Conservation (phyloP, 2,113 vertebrate species). For the Psittacus erithacus region DNA sequence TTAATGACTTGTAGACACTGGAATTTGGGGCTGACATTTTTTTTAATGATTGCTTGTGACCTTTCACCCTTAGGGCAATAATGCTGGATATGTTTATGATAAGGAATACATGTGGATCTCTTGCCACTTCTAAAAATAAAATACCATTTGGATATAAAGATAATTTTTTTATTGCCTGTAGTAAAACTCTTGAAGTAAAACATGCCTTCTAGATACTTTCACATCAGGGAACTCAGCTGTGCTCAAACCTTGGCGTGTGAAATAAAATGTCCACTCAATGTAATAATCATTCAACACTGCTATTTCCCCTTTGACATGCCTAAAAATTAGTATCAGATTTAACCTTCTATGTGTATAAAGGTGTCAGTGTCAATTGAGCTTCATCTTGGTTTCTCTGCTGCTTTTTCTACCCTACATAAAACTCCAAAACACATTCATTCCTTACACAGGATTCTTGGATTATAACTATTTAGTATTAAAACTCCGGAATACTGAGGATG, state of each 20-base stretch:
- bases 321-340: neutral
- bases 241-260: neutral
- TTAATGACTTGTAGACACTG: neutral
- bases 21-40: neutral
- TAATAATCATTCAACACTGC: neutral
- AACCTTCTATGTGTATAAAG: neutral
- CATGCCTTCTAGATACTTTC: constrained; percentile 25
- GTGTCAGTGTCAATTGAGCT: neutral
- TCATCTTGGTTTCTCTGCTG: neutral
- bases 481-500: neutral
- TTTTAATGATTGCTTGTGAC: neutral
- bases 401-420: neutral
- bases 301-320: neutral
- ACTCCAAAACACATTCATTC: neutral
- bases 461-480: neutral
- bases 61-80: neutral
- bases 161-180: neutral
- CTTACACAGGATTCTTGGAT: neutral
- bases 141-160: neutral
- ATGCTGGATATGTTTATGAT: neutral
- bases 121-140: neutral
- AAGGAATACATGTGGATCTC: neutral
- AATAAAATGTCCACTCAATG: neutral
- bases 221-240: neutral
- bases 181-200: constrained; percentile 33